phyloP scores from a whole-genome alignment of 2,888 invertebrate genomes.

The Prosopocoilus inquinatus region DNA sequence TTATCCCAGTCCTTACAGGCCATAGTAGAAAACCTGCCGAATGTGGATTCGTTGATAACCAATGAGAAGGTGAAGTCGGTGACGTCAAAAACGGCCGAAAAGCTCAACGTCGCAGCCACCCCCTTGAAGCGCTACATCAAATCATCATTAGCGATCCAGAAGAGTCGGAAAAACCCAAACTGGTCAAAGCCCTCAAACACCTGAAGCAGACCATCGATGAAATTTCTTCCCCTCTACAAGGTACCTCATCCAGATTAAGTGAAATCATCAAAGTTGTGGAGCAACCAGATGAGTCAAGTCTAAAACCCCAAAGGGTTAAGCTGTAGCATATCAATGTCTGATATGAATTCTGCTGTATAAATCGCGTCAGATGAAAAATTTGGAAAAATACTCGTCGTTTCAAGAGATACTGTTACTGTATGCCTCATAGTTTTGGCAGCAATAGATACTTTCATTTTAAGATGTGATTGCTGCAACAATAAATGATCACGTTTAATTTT shows the following conservation, averaged over 20 bases:
- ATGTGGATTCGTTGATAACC: not conserved
- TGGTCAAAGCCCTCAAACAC: not conserved
- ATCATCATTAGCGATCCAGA: not conserved
- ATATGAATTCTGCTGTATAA: too few species aligned
- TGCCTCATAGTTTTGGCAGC: too few species aligned
- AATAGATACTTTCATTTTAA: too few species aligned
- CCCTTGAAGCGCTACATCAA: not conserved
- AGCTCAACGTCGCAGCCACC: not conserved
- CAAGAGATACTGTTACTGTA: too few species aligned
- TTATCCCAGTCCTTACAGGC: constrained; percentile 4
- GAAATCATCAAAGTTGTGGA: constrained; percentile 10
- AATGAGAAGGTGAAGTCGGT: not conserved
- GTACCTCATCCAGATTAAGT: constrained; percentile 11
- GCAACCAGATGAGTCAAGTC: constrained; percentile 8
- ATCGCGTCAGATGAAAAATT: too few species aligned
- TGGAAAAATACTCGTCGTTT: too few species aligned
- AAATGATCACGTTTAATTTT: too few species aligned
- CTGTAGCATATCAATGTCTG: too few species aligned
- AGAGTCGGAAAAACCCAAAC: not conserved
- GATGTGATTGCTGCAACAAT: too few species aligned
- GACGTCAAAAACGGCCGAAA: not conserved
- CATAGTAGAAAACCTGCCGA: constrained; percentile 3
- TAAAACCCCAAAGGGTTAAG: not conserved
- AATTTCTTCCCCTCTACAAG: constrained; percentile 15
- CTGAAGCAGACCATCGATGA: not conserved